Percentiles rank a stretch among this genome's conserved stretches.
Conservation (phyloP, 2,797 vertebrate genomes). For the Garrulus glandarius region DNA sequence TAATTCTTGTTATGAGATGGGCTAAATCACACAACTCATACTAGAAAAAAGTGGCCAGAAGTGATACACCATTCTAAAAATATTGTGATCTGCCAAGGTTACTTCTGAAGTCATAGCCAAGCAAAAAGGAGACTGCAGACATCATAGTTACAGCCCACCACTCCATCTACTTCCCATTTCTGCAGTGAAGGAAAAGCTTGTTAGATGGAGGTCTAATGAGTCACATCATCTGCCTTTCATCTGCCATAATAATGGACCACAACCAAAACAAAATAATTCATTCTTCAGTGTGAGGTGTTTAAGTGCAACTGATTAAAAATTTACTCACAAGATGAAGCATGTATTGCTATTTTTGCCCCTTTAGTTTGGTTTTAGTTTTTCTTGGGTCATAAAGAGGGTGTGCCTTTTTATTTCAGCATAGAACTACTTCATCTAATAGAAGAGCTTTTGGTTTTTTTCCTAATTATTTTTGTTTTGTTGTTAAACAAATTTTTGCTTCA, state of each 20-base stretch:
- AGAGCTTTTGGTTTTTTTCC: neutral
- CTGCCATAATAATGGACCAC: neutral
- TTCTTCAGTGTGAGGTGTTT: neutral
- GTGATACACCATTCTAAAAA: neutral
- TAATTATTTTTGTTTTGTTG: neutral
- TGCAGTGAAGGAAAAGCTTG: neutral
- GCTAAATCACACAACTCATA: neutral
- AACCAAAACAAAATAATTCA: neutral
- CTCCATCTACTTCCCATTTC: neutral
- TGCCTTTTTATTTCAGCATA: neutral
- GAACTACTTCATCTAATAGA: neutral
- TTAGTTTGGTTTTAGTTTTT: neutral
- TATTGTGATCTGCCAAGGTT: neutral
- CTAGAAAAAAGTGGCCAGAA: neutral
- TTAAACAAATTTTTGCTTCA: neutral
- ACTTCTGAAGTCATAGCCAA: neutral
- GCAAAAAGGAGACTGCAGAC: neutral
- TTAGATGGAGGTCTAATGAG: neutral
- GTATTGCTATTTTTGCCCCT: neutral
- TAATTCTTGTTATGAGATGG: neutral
- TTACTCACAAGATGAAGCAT: neutral
- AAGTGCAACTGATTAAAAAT: neutral
- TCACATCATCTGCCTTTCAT: neutral
- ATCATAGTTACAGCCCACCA: neutral
- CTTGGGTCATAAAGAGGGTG: neutral